A percentile compares a stretch with the other conserved stretches of the same genome.
Evolutionary conservation across 2,113 vertebrate species (phyloP).

Genomic region (Anseranas semipalmata): DNA sequence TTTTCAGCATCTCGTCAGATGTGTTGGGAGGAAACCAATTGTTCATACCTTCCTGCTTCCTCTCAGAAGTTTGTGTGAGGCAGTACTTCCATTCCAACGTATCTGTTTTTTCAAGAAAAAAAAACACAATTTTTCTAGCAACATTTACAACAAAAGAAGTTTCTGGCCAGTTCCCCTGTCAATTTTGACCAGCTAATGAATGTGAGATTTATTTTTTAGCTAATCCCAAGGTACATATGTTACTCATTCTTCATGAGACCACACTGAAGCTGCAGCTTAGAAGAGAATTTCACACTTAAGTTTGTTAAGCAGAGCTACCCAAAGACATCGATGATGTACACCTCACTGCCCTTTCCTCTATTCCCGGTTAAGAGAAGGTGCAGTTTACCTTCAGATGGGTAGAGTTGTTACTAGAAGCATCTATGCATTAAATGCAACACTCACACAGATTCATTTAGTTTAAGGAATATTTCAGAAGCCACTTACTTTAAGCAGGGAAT

Average conservation of each 20-base stretch:
- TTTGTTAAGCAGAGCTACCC: background rate
- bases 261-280: background rate
- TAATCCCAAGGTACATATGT: background rate
- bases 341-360: background rate
- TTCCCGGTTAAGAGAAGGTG: background rate
- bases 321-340: background rate
- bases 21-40: background rate
- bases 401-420: background rate
- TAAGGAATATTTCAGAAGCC: background rate
- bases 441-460: background rate
- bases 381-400: accelerated
- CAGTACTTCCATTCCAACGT: background rate
- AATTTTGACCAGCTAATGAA: background rate
- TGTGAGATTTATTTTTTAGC: background rate
- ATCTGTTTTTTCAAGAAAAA: background rate
- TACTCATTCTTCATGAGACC: background rate
- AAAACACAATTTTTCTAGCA: background rate
- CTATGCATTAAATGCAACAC: background rate
- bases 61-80: background rate
- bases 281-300: background rate
- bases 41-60: background rate
- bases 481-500: background rate
- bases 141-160: background rate
- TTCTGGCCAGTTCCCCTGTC: background rate
- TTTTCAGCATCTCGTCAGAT: background rate